Evolutionary conservation across 2,113 vertebrate species (phyloP), one percentile per base, ranked within the genome.

Genomic region (Leptosomus discolor): DNA sequence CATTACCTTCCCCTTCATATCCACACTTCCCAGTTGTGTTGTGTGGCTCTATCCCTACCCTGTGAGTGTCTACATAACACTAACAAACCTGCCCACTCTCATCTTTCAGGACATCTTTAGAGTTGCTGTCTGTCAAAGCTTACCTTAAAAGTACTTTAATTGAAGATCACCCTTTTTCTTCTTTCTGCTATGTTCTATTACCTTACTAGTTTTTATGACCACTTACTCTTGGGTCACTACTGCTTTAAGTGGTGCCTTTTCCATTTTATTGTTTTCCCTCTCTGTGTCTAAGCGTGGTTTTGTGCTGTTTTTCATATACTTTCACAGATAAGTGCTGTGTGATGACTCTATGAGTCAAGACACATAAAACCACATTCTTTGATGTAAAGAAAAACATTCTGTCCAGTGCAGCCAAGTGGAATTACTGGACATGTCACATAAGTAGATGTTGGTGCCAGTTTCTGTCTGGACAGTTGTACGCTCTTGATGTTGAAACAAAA

Each of bases 301-400:
- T 91, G 67, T 56, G 48, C 24, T 88, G 43, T 46, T 93, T 94
- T 60, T 83, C 58, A 68, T 29, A 12, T 57, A n/a, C 67, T 88
- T 92, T 94, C 48, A 21, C 82, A 19, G 30, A 97, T 89, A 95
- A 95, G 45, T 90, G 39, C 68, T 95, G 41, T 68, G 41, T 88
- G 79, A 91, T 96, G 77, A 79, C 86, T 88, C 58, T 92, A 19
- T 88, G 87, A 96, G 71, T 82, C 65, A 78, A 94, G 75, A 90
- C 51, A 50, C 73, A 63, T 63, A 80, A 92, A 95, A 75, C 9
- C 37, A 81, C 70, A 75, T 95, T 96, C 92, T 88, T 80, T 79
- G 84, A 78, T 92, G 88, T 93, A 56, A n/a, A 83, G 77, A 92
- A 96, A 97, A 96, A 88, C 90, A 97, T 94, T 97, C 80, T 94